phyloP scores from a whole-genome alignment of 2,888 invertebrate genomes.

The Zaprionus obscuricornis region DNA sequence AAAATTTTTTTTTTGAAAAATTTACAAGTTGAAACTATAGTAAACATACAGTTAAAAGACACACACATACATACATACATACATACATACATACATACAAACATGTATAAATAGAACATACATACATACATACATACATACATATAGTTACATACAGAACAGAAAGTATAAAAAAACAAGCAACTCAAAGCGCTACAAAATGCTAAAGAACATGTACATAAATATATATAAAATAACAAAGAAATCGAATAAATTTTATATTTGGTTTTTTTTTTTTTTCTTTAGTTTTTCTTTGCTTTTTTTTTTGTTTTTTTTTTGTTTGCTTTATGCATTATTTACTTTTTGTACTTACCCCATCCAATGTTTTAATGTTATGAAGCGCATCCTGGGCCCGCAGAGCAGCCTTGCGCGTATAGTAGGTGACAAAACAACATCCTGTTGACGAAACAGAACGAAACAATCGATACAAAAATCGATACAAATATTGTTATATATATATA shows the following conservation, averaged over 20 bases:
- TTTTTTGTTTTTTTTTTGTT: no score
- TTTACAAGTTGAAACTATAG: slow-evolving; percentile 20
- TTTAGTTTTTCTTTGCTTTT: no score
- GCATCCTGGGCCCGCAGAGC: slow-evolving; percentile 99
- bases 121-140: slow-evolving; percentile 22
- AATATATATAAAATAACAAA: neutral
- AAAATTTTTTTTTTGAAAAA: slow-evolving; percentile 19
- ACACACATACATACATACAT: slow-evolving; percentile 22
- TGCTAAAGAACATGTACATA: slow-evolving; percentile 12
- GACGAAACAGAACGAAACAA: slow-evolving; percentile 48
- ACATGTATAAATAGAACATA: slow-evolving; percentile 23
- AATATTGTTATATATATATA: no score
- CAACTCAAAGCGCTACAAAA: slow-evolving; percentile 58
- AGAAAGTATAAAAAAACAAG: slow-evolving; percentile 50
- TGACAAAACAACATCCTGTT: slow-evolving; percentile 99
- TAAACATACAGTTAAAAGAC: no score
- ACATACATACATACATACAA: slow-evolving; percentile 21
- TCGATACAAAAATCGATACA: slow-evolving; percentile 70
- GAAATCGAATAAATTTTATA: neutral
- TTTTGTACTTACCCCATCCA: slow-evolving; percentile 94
- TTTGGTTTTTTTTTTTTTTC: no score
- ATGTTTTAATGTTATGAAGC: slow-evolving; percentile 98
- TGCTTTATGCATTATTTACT: no score
- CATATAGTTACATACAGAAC: slow-evolving; percentile 49
- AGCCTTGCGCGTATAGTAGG: slow-evolving; percentile 98